Conservation (phyloP, 1,140 invertebrate species). For the Ceratoteleas bidentatus region DNA sequence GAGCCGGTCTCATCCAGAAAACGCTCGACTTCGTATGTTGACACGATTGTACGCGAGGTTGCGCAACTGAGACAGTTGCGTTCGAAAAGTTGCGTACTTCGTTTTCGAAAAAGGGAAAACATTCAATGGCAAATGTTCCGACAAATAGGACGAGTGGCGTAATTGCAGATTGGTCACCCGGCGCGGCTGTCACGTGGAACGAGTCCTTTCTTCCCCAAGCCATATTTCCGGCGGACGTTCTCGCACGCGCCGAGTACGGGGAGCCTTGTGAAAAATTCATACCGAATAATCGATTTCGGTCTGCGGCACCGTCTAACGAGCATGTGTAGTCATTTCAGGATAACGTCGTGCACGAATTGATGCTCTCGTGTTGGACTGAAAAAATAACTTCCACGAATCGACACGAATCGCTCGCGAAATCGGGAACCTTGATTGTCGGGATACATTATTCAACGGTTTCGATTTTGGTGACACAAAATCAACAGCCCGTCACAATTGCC, state of each 20-base stretch:
- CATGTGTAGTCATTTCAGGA: conserved; percentile 64
- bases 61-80: no score
- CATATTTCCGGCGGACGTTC: conserved; percentile 64
- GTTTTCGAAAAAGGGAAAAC: no score
- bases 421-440: conserved; percentile 43
- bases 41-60: no score
- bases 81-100: no score
- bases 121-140: conserved; percentile 52
- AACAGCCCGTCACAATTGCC: conserved; percentile 48
- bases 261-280: conserved; percentile 69
- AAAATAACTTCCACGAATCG: conserved; percentile 60
- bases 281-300: conserved; percentile 68
- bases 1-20: no score
- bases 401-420: conserved; percentile 61
- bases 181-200: conserved; percentile 62
- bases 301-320: conserved; percentile 64
- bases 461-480: conserved; percentile 53
- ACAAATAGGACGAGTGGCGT: conserved; percentile 52
- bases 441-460: conserved; percentile 60
- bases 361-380: conserved; percentile 62
- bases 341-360: conserved; percentile 58
- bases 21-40: no score
- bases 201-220: conserved; percentile 58
- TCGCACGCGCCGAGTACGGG: conserved; percentile 58
- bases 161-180: conserved; percentile 66